A percentile compares a stretch with the other conserved stretches of the same genome.
Conservation (phyloP, 2,888 invertebrate species). For the Tenthredo livida region DNA sequence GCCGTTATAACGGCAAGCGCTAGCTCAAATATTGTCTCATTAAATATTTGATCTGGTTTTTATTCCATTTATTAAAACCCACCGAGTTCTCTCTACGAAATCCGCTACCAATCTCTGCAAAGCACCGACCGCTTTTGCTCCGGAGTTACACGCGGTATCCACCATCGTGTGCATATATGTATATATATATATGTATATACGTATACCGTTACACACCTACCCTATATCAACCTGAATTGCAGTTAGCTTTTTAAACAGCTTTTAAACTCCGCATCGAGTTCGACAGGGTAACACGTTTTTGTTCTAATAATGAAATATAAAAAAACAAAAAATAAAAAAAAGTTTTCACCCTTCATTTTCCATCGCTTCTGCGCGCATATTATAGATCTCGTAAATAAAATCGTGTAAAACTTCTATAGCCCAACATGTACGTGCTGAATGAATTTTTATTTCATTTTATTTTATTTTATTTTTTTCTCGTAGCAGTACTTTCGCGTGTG, state of each 20-base stretch:
- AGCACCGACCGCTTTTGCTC: constrained; percentile 28
- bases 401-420: neutral
- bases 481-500: neutral
- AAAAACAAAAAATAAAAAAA: neutral
- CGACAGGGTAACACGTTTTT: neutral
- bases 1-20: constrained; percentile 50
- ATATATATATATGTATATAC: too few relatives aligned
- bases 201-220: neutral
- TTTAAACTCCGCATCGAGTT: neutral
- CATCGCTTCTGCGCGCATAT: neutral
- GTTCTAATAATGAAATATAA: neutral
- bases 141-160: neutral
- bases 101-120: constrained; percentile 35
- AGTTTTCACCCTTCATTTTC: neutral
- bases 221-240: neutral
- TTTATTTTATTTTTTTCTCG: neutral
- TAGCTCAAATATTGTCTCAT: constrained; percentile 74
- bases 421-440: neutral
- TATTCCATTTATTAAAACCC: constrained; percentile 75
- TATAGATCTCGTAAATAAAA: neutral
- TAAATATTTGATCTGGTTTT: constrained; percentile 75
- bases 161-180: neutral
- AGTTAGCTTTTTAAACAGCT: constrained; percentile 30
- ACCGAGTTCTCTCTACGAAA: constrained; percentile 60
- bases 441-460: neutral